Evolutionary conservation across 2,797 vertebrate species (phyloP).

Genomic region (Denticeps clupeoides): DNA sequence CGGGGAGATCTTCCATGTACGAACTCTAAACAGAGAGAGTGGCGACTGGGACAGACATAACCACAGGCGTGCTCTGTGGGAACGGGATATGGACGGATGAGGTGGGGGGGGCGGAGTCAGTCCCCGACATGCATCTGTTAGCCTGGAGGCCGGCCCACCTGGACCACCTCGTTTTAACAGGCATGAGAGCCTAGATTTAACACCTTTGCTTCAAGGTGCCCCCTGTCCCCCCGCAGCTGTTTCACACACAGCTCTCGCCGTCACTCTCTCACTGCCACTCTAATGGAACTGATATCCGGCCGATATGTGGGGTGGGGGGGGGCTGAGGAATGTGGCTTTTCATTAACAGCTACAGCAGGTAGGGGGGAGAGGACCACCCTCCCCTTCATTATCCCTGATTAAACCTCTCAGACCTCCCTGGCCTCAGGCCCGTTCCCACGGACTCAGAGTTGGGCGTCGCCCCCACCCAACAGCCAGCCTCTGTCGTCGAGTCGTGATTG

Average conservation of each 20-base stretch:
- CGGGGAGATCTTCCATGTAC: no score
- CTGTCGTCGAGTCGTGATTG: constrained; percentile 17
- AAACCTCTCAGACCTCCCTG: constrained; percentile 18
- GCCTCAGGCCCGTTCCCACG: constrained; percentile 20
- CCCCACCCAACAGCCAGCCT: constrained; percentile 11
- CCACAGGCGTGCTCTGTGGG: no score
- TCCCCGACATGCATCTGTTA: constrained; percentile 13
- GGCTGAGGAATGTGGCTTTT: not conserved
- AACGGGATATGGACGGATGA: no score
- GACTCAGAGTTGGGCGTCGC: constrained; percentile 10
- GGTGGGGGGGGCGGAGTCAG: no score
- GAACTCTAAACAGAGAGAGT: no score
- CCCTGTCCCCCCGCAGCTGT: constrained; percentile 12
- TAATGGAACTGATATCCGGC: not conserved
- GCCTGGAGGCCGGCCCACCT: constrained; percentile 10
- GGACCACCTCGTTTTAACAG: constrained; percentile 17
- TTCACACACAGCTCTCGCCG: constrained; percentile 5
- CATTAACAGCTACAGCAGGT: no score
- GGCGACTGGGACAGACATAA: no score
- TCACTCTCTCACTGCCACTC: not conserved
- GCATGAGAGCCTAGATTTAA: constrained; percentile 10
- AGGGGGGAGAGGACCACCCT: not conserved
- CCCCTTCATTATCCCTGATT: constrained; percentile 28
- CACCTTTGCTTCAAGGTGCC: constrained; percentile 13
- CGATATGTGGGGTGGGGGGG: not conserved